Conservation (phyloP, 2,888 invertebrate species). For the Anodontia alba region DNA sequence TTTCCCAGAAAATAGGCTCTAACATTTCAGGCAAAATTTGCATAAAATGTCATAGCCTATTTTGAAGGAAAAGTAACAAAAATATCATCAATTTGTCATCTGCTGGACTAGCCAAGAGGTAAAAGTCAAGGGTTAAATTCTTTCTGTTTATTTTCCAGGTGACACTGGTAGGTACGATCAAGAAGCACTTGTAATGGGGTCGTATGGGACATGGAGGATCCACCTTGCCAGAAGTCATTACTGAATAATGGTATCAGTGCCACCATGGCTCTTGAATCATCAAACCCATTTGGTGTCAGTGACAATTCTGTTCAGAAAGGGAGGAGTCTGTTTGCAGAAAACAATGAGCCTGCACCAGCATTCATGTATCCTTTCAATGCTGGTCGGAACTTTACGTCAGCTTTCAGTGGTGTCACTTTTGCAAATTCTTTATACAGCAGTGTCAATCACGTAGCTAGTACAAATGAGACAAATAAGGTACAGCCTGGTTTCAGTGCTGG, state of each 20-base stretch:
- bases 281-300: constrained; percentile 46
- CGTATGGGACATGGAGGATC: neutral
- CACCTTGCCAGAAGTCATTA: neutral
- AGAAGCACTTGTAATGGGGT: neutral
- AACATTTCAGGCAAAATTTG: too few species aligned
- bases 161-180: neutral
- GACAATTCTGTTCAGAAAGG: constrained; percentile 41
- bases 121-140: too few species aligned
- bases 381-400: constrained; percentile 43
- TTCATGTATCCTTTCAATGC: constrained; percentile 47
- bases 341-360: constrained; percentile 39
- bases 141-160: too few species aligned
- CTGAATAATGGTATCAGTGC: constrained; percentile 17
- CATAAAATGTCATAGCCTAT: too few species aligned
- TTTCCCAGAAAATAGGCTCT: too few species aligned
- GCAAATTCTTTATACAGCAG: constrained; percentile 49
- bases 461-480: neutral
- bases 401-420: constrained; percentile 40
- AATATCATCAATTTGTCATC: too few species aligned
- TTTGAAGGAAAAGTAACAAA: too few species aligned
- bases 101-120: too few species aligned
- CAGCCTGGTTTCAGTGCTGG: neutral
- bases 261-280: constrained; percentile 58
- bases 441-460: constrained; percentile 34
- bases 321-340: constrained; percentile 44